A percentile compares a stretch with the other conserved stretches of the same genome.
Conservation (phyloP, 2,888 invertebrate genomes). For the Synergus laeviventris region DNA sequence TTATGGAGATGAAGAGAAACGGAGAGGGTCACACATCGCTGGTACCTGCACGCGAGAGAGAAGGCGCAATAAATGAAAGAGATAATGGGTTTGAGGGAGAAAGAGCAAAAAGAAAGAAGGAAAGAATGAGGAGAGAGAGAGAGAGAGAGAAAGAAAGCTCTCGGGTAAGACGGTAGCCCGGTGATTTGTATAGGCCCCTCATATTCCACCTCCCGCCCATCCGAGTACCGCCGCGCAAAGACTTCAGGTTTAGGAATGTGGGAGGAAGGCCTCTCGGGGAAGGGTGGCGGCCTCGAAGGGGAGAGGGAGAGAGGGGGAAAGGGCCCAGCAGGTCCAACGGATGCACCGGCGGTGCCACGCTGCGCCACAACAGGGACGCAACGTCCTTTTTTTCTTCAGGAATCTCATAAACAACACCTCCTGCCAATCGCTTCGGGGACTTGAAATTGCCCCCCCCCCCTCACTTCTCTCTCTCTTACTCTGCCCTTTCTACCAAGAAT, state of each 20-base stretch:
- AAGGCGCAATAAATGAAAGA: slow-evolving; percentile 63
- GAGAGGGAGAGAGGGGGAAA: slow-evolving; percentile 59
- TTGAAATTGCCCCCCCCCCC: slow-evolving; percentile 23
- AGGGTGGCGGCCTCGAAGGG: slow-evolving; percentile 49
- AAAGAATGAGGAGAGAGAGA: slow-evolving; percentile 53
- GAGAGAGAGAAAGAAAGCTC: slow-evolving; percentile 52
- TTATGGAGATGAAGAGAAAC: slow-evolving; percentile 47
- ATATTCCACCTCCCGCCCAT: slow-evolving; percentile 68
- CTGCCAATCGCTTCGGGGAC: slow-evolving; percentile 58
- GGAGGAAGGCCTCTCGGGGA: slow-evolving; percentile 56
- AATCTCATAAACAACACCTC: slow-evolving; percentile 67
- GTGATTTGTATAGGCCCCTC: slow-evolving; percentile 75
- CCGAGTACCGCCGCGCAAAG: slow-evolving; percentile 60
- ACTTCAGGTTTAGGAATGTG: slow-evolving; percentile 66
- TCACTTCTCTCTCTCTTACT: not conserved
- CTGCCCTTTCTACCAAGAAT: not conserved
- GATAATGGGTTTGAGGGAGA: slow-evolving; percentile 58
- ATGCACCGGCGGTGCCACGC: slow-evolving; percentile 74
- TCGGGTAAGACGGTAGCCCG: slow-evolving; percentile 75
- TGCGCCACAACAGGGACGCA: slow-evolving; percentile 72
- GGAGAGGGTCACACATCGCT: slow-evolving; percentile 44
- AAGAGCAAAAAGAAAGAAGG: slow-evolving; percentile 57
- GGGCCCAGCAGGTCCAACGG: slow-evolving; percentile 76
- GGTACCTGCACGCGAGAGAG: slow-evolving; percentile 48
- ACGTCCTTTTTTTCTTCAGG: slow-evolving; percentile 57